These are phyloP conservation scores for Palythoa caribaeorum DNA, from an alignment of 92 coral and sea anemone species.

Conservation along the genomic window DNA sequence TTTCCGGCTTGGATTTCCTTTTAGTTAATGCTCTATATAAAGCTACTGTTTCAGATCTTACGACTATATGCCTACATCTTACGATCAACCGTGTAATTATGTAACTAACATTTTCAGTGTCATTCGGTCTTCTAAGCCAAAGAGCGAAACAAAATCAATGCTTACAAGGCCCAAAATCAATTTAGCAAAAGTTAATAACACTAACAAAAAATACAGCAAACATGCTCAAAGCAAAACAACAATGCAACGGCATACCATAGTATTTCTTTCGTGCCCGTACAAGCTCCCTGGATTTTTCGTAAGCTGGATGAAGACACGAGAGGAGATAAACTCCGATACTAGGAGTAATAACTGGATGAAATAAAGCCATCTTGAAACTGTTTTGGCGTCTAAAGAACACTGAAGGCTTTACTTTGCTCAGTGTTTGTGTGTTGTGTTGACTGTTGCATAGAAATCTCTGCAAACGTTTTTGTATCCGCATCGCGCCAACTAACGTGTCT, in stretches of 20 bases:
- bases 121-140: too few relatives aligned
- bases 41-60: too few relatives aligned
- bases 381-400: background rate
- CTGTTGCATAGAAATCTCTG: background rate
- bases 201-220: background rate
- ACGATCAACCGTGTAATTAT: too few relatives aligned
- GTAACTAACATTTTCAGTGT: too few relatives aligned
- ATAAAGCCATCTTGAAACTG: background rate
- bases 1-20: too few relatives aligned
- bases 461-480: background rate
- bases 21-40: too few relatives aligned
- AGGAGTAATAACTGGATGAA: background rate
- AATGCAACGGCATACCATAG: background rate
- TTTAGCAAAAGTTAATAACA: background rate
- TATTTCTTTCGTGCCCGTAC: background rate
- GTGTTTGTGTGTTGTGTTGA: background rate
- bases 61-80: too few relatives aligned
- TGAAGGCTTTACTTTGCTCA: background rate
- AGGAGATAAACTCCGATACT: background rate
- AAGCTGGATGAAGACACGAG: background rate
- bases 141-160: background rate
- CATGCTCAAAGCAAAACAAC: background rate
- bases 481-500: background rate
- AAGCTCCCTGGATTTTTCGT: background rate
- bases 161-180: background rate